Conservation (phyloP, 2,888 invertebrate species). For the Acleris emargana region DNA sequence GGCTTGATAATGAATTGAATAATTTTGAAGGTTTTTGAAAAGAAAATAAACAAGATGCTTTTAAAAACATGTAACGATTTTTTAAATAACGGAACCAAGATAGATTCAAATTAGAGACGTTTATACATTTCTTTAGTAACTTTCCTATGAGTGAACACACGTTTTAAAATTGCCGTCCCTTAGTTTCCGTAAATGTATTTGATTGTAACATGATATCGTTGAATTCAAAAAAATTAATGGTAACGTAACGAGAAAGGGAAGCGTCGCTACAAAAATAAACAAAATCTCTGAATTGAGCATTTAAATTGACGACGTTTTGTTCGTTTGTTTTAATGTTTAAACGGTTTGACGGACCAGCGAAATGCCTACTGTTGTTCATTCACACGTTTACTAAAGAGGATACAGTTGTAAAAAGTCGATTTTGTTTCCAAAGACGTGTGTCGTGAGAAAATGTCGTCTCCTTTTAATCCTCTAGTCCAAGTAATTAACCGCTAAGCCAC, state of each 20-base stretch:
- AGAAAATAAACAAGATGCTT: too few relatives aligned
- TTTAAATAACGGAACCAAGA: too few relatives aligned
- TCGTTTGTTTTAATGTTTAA: not conserved
- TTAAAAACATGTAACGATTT: too few relatives aligned
- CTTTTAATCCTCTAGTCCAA: slow-evolving; percentile 19
- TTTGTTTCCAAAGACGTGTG: not conserved
- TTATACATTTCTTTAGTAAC: too few relatives aligned
- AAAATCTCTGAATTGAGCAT: not conserved
- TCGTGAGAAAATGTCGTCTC: slow-evolving; percentile 14
- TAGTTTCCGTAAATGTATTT: not conserved
- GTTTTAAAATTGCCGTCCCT: not conserved
- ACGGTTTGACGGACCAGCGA: not conserved
- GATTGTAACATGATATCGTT: not conserved
- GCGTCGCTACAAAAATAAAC: not conserved
- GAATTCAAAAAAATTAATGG: not conserved
- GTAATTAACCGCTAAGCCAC: slow-evolving; percentile 30
- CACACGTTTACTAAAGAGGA: not conserved
- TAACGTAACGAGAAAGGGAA: not conserved
- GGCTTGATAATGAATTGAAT: not conserved
- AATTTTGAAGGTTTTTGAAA: not conserved
- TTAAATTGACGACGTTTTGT: not conserved
- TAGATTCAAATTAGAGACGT: too few relatives aligned
- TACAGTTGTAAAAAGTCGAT: not conserved
- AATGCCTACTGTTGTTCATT: not conserved
- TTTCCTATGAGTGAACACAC: too few relatives aligned